Evolutionary conservation across 1,140 invertebrate genomes (phyloP), one percentile per base, ranked within the genome.

Genomic region (Drosophila sturtevanti): DNA sequence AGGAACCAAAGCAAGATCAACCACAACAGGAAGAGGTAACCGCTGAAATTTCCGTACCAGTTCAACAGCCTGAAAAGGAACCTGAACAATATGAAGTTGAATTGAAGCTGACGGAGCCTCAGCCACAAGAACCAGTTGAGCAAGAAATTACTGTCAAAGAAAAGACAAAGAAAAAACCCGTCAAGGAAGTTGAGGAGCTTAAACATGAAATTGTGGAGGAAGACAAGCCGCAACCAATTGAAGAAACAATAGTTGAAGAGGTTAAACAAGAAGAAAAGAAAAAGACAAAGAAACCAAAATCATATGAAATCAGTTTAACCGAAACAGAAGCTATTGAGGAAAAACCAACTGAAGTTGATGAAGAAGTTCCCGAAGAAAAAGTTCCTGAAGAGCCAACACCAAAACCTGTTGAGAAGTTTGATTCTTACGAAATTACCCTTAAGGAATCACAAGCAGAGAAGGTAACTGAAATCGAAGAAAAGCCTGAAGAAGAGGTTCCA

Each of bases 141-240:
- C 72, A 89, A 56, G 89, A 93, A 73, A 71, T 92, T n/a, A 73
- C 68, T 10, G 52, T 91, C 1, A 91, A 91, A 31, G 91, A 92
- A 60, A 91, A 91, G 68, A 65, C 84, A 1, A 91, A 85, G 41
- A 90, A 92, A 64, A 90, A 92, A 54, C 60, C 68, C 51, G 24
- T 54, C 0, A 78, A 87, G 55, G 72, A 80, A 35, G 69, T 77
- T 14, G 67, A 67, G 1, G 61, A 86, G 61, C 69, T 75, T 16
- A 62, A 78, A 27, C 52, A 81, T 16, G 62, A 73, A 59, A 75
- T 91, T 55, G 76, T 87, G 24, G 64, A 79, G n/a, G 76, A 89
- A 69, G 89, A 89, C 7, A 72, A 78, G 34, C 16, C 41, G 5
- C 37, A 81, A 51, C 68, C 68, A 7, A 41, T 63, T 1, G 69